These are phyloP conservation scores for Neopipo cinnamomea DNA, from an alignment of 2,113 vertebrate species.

Conservation along the genomic window DNA sequence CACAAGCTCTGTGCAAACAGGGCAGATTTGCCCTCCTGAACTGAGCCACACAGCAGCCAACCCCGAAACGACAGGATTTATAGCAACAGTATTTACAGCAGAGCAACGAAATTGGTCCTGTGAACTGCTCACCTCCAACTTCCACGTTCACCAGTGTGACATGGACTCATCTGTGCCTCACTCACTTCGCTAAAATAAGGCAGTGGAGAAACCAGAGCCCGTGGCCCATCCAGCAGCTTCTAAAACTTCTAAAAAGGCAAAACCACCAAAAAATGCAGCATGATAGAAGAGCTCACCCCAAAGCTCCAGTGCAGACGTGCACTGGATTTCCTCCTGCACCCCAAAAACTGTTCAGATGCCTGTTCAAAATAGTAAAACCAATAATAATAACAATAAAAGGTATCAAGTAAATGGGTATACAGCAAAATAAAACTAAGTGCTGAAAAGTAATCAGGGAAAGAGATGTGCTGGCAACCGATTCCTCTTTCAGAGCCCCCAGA, in stretches of 20 bases:
- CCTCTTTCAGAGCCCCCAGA: neutral
- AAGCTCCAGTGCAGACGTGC: neutral
- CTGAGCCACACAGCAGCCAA: neutral
- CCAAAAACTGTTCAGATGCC: neutral
- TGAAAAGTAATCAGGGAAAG: neutral
- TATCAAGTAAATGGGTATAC: neutral
- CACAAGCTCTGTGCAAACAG: neutral
- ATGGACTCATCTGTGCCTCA: neutral
- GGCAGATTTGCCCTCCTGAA: neutral
- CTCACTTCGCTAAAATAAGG: neutral
- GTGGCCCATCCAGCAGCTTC: rapidly evolving
- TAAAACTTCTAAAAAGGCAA: neutral
- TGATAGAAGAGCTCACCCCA: neutral
- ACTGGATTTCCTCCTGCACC: neutral
- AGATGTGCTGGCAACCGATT: neutral
- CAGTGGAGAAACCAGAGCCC: neutral
- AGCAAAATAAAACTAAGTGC: neutral
- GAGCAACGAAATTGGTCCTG: neutral
- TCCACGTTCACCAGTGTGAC: neutral
- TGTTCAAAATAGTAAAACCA: neutral
- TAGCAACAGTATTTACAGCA: neutral
- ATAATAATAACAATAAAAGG: neutral
- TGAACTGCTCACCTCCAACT: neutral
- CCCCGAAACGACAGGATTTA: neutral
- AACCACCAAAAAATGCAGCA: rapidly evolving